A percentile compares a stretch with the other conserved stretches of the same genome.
Conservation (phyloP, 2,797 vertebrate species). For the Fistularia tabacaria region DNA sequence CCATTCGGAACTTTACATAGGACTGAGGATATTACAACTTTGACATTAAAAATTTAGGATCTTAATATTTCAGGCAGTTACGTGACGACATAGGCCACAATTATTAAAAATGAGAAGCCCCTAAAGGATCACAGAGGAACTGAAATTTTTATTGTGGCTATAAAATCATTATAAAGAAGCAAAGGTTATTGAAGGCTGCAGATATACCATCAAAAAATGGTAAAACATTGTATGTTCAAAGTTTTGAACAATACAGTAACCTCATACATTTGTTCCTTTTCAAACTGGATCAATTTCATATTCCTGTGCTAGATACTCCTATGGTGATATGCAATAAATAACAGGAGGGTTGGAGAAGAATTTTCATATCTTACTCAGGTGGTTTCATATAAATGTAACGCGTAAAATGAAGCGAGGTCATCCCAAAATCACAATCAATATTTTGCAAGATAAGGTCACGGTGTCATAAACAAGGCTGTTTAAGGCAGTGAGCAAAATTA, state of each 20-base stretch:
- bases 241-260: neutral
- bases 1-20: conserved; percentile 1
- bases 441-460: conserved; percentile 14
- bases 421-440: neutral
- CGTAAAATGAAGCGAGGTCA: conserved; percentile 2
- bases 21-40: neutral
- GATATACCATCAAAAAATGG: neutral
- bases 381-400: too few relatives aligned
- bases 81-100: too few relatives aligned
- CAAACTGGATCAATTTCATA: neutral
- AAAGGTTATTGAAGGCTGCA: neutral
- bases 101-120: too few relatives aligned
- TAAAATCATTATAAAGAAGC: neutral
- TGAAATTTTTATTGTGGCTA: neutral
- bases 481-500: conserved; percentile 1
- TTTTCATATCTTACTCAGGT: neutral
- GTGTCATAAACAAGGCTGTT: conserved; percentile 4
- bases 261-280: conserved; percentile 5
- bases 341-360: neutral
- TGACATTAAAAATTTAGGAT: conserved; percentile 2
- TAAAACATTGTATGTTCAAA: neutral
- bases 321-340: neutral
- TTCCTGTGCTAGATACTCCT: conserved; percentile 3
- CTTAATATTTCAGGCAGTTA: neutral
- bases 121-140: too few relatives aligned